Percentiles rank a stretch among this genome's conserved stretches.
phyloP scores from a whole-genome alignment of 2,888 invertebrate species.

The Drosophila dives region DNA sequence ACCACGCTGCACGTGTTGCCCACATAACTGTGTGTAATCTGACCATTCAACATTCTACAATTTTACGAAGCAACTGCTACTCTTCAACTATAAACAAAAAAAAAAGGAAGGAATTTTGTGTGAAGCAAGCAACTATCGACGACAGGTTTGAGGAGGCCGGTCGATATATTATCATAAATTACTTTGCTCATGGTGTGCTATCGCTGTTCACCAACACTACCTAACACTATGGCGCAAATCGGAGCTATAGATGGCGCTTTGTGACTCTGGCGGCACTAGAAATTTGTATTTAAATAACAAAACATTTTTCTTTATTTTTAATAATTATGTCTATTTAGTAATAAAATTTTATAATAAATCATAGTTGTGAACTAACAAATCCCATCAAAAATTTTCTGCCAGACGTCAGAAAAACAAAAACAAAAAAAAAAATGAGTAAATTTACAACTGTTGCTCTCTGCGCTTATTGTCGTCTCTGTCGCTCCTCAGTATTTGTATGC shows the following conservation, averaged over 20 bases:
- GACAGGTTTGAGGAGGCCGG: constrained; percentile 41
- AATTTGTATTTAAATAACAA: constrained; percentile 17
- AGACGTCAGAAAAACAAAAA: constrained; percentile 1
- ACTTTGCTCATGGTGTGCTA: constrained; percentile 5
- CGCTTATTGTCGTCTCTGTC: constrained; percentile 41
- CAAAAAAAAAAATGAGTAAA: constrained; percentile 6
- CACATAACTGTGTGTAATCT: constrained; percentile 70
- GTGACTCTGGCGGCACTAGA: background rate
- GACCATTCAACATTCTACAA: constrained; percentile 70
- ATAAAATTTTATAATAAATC: background rate
- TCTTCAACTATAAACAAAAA: constrained; percentile 65
- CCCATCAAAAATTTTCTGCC: background rate
- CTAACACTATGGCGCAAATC: background rate
- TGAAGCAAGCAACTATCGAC: constrained; percentile 42
- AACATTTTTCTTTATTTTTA: background rate
- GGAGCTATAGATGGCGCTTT: constrained; percentile 42
- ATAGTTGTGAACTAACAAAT: background rate
- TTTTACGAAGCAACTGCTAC: constrained; percentile 67
- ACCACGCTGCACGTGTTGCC: constrained; percentile 69
- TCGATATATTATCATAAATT: constrained; percentile 29
- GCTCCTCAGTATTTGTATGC: constrained; percentile 29
- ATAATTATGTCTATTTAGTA: background rate
- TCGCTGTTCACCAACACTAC: constrained; percentile 31
- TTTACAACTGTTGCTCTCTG: constrained; percentile 30
- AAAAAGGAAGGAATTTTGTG: constrained; percentile 42